Evolutionary conservation across 2,113 vertebrate species (phyloP).

Genomic region (Xenus cinereus): DNA sequence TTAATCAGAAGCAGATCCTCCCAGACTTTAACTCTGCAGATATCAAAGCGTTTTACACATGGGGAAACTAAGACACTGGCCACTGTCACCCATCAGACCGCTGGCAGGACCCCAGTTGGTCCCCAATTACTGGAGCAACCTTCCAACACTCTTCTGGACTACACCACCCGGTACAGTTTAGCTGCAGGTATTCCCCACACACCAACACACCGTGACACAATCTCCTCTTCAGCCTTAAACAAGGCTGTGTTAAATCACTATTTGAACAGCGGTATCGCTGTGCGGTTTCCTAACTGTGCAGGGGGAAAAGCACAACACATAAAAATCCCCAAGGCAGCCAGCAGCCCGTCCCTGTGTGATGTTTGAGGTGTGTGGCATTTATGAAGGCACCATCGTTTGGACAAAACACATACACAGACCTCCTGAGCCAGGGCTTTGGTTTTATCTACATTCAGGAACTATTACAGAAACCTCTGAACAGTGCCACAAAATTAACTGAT

Average conservation of each 20-base stretch:
- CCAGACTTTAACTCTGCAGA: neutral
- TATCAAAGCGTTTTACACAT: neutral
- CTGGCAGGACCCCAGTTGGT: neutral
- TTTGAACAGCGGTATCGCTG: neutral
- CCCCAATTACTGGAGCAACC: rapidly evolving
- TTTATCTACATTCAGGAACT: neutral
- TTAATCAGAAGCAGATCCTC: neutral
- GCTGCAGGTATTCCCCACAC: neutral
- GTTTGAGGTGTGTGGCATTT: neutral
- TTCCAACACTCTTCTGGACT: neutral
- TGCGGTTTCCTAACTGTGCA: rapidly evolving
- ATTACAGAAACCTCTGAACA: neutral
- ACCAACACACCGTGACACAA: neutral
- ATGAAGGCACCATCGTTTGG: rapidly evolving
- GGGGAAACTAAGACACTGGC: neutral
- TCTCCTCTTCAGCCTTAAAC: neutral
- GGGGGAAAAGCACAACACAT: neutral
- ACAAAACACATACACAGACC: rapidly evolving
- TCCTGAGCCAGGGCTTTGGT: neutral
- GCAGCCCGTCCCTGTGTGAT: rapidly evolving
- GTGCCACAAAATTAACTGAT: neutral
- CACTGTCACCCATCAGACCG: neutral
- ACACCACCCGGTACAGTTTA: rapidly evolving
- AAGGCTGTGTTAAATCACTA: neutral
- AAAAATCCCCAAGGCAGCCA: neutral